Conservation (phyloP, 2,113 vertebrate species). For the Ochotona princeps region DNA sequence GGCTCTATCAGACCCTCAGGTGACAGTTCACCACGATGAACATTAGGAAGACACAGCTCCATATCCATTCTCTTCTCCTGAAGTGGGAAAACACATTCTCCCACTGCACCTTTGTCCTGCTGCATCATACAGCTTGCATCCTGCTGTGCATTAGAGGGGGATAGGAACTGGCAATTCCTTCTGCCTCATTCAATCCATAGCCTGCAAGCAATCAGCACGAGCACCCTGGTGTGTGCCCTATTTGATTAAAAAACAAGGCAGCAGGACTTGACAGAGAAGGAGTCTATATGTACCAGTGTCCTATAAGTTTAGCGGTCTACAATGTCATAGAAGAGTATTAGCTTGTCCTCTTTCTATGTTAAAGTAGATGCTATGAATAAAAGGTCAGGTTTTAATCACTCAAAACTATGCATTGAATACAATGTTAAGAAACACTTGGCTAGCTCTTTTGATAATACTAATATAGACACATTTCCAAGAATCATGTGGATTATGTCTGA, state of each 20-base stretch:
- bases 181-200: not conserved
- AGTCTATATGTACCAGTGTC: not conserved
- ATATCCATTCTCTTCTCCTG: not conserved
- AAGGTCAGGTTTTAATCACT: not conserved
- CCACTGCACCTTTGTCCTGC: not conserved
- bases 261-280: not conserved
- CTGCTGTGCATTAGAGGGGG: not conserved
- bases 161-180: not conserved
- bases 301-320: not conserved
- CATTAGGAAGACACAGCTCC: not conserved
- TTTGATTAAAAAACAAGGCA: not conserved
- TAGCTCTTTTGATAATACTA: not conserved
- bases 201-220: not conserved
- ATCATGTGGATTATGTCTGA: not conserved
- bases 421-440: not conserved
- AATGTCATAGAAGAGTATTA: not conserved
- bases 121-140: not conserved
- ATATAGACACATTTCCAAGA: not conserved
- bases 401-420: not conserved
- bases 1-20: rapidly evolving
- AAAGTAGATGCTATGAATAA: not conserved
- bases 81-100: not conserved
- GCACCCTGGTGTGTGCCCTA: not conserved
- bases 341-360: not conserved
- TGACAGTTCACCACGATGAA: not conserved